These are phyloP conservation scores for Hydrozoanthus tunicans DNA, from an alignment of 64 coral and sea anemone species.

Conservation along the genomic window DNA sequence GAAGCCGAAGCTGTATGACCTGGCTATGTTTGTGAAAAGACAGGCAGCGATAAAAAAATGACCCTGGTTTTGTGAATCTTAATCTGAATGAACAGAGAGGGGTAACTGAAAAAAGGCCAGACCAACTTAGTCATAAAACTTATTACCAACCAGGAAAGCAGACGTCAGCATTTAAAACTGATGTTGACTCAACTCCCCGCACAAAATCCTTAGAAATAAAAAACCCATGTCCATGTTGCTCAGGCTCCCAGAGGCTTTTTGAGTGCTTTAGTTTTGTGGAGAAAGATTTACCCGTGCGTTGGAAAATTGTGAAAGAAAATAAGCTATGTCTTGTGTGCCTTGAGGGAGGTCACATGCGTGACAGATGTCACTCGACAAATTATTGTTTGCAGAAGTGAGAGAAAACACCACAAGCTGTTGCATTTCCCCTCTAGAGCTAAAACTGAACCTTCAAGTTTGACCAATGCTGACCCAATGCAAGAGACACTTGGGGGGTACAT, in stretches of 20 bases:
- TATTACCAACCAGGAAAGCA: slow-evolving; percentile 1
- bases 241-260: slow-evolving; percentile 9
- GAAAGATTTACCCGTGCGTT: slow-evolving; percentile 6
- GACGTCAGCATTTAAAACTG: slow-evolving; percentile 33
- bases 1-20: slow-evolving; percentile 28
- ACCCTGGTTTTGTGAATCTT: slow-evolving; percentile 44
- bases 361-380: slow-evolving; percentile 1
- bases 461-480: slow-evolving; percentile 8
- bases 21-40: slow-evolving; percentile 51
- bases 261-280: background rate
- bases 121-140: background rate
- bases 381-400: background rate
- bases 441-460: background rate
- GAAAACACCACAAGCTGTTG: slow-evolving; percentile 14
- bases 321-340: slow-evolving; percentile 7
- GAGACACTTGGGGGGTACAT: background rate
- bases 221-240: slow-evolving; percentile 26
- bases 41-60: slow-evolving; percentile 65
- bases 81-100: slow-evolving; percentile 13
- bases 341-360: slow-evolving; percentile 10
- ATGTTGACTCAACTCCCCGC: slow-evolving; percentile 14
- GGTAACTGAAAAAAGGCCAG: slow-evolving; percentile 10
- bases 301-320: slow-evolving; percentile 20
- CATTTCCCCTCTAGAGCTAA: slow-evolving; percentile 3
- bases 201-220: background rate